Evolutionary conservation across 1,140 invertebrate species (phyloP).

Genomic region (Uloborus diversus): DNA sequence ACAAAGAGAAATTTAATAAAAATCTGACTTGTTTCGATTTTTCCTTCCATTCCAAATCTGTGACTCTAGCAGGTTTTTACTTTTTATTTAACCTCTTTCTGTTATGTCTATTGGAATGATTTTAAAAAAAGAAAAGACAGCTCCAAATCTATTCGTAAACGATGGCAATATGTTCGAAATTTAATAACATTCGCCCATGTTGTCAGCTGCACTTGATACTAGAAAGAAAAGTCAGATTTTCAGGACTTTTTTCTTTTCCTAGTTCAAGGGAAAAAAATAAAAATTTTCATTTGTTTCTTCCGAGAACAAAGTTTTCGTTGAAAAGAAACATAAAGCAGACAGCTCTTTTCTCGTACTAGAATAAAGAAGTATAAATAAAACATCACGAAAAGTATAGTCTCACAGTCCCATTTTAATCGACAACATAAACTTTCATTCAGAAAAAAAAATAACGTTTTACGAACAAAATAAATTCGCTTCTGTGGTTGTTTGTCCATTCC

Average conservation of each 20-base stretch:
- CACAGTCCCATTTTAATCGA: too few relatives aligned
- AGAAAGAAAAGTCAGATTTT: not conserved
- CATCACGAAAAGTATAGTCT: too few relatives aligned
- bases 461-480: too few relatives aligned
- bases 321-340: too few relatives aligned
- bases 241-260: not conserved
- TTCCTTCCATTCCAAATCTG: not conserved
- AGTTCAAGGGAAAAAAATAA: not conserved
- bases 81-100: not conserved
- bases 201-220: constrained; percentile 23
- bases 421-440: too few relatives aligned
- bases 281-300: not conserved
- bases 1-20: constrained; percentile 11
- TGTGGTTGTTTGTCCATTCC: too few relatives aligned
- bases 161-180: constrained; percentile 21
- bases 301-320: too few relatives aligned
- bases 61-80: not conserved
- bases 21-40: not conserved
- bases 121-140: constrained; percentile 4
- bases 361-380: too few relatives aligned
- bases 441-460: too few relatives aligned
- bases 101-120: not conserved
- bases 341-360: too few relatives aligned
- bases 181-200: constrained; percentile 16
- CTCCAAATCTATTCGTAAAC: too few relatives aligned